Evolutionary conservation across 2,797 vertebrate species (phyloP).

Genomic region (Psittacula echo): DNA sequence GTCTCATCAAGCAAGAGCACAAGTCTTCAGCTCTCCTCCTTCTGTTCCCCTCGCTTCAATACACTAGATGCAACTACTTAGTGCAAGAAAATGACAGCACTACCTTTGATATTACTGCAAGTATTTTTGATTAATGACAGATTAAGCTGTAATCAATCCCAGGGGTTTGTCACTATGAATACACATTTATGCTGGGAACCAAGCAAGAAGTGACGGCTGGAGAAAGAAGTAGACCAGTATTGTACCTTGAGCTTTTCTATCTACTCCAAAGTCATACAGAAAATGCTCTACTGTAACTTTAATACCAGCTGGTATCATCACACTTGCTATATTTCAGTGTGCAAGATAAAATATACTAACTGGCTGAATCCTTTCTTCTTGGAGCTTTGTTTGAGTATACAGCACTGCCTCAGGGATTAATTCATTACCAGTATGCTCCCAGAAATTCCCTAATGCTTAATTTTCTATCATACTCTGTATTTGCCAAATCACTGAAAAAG

Average conservation of each 20-base stretch:
- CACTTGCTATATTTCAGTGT: background rate
- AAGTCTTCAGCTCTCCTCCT: background rate
- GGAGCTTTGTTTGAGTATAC: background rate
- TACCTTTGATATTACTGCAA: background rate
- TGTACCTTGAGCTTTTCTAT: background rate
- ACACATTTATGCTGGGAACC: background rate
- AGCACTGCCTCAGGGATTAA: background rate
- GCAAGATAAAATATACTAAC: background rate
- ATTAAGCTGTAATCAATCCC: background rate
- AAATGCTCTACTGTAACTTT: background rate
- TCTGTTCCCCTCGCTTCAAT: background rate
- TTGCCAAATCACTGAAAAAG: background rate
- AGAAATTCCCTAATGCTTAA: background rate
- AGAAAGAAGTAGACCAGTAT: background rate
- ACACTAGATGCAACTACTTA: background rate
- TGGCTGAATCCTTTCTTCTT: background rate
- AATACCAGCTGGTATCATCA: background rate
- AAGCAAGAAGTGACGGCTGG: background rate
- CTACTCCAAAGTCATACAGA: rapidly evolving
- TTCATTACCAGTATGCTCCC: background rate
- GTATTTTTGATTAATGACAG: background rate
- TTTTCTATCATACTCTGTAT: background rate
- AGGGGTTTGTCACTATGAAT: background rate
- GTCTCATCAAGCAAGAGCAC: background rate
- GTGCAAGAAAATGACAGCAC: background rate